Evolutionary conservation across 2,888 invertebrate species (phyloP), one percentile per base, ranked within the genome.

Genomic region (Cynaeus angustus): DNA sequence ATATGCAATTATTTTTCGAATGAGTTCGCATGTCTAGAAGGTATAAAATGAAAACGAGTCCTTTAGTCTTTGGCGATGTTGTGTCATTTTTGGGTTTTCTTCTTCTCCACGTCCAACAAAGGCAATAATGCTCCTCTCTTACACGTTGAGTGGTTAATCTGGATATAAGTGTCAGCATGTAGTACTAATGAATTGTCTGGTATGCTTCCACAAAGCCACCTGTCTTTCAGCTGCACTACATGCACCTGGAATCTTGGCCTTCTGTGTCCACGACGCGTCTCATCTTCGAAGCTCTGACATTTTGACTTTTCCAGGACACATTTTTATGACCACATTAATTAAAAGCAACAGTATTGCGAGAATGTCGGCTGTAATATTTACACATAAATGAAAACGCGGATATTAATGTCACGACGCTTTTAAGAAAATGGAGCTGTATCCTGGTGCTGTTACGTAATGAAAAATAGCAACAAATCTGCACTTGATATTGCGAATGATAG

Each of bases 201-300:
- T 75, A 75, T 74, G 74, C 72, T 74, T 74, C 73, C 73, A 72
- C 75, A 71, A 74, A 73, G 73, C 78, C 79, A 79, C 79, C 79
- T 79, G 79, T 79, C 79, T 76, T 71, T 79, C 79, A 79, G 78
- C 78, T 79, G 79, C 77, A 66, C 55, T 70, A 72, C 66, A 68
- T 68, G 71, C 68, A 74, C 72, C 73, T 73, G 74, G 74, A 74
- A 72, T 68, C 69, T 61, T 55, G 59, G 67, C 61, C 67, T 52
- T 50, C 43, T 66, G 58, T 14, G 62, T 33, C 53, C 26, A 13
- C 26, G 26, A 10, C 43, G 3, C 13, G 9, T 50, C 14, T 4
- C 37, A 9, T 52, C 52, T 48, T 26, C 48, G n/a, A 16, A n/a
- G 10, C 48, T 48, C 9, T 21, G n/a, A 48, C 48, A 16, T 48